Evolutionary conservation across 2,797 vertebrate species (phyloP), one percentile per base, ranked within the genome.

Genomic region (Siniperca obscura): DNA sequence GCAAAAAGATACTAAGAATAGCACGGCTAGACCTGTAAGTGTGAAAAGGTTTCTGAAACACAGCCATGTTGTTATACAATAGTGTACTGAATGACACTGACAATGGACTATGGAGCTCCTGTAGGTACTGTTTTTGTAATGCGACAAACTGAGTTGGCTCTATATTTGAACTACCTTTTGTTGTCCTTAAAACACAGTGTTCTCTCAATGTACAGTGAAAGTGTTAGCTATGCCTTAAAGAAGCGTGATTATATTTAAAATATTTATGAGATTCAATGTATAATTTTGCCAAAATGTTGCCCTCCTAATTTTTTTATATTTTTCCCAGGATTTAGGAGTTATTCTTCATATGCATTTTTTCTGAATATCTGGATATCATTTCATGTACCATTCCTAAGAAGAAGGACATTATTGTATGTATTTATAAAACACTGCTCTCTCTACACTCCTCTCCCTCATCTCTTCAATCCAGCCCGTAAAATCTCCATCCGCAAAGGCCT

Each of bases 401-500:
- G 3, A 36, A 42, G 38, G 34, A 14, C 30, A 40, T 61, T 19
- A 56, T 22, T 53, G 7, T 57, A 30, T 38, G 2, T 21, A 21
- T 50, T 61, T 44, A 57, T 66, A 74, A 55, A 69, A 77, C 38
- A 36, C 21, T 70, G 21, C 19, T 21, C 5, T 42, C 40, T 13
- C 40, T 42, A 42, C 40, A 42, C 40, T 46, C 0, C 50, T 70
- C 12, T 22, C 16, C 36, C 9, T 68, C 30, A 9, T 83, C 14
- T 80, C 62, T 17, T 77, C 40, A 42, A 57, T 78, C 25, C 90
- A 99, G 98, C 97, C 0, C 95, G 93, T 66, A 98, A 97, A 80
- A 97, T 99, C 80, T 93, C 87, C 0, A 92, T 98, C 44, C 93
- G 53, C 60, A 97, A 90, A 62, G 94, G 95, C 0, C 93, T 99